Conservation (phyloP, 2,113 vertebrate species). For the Trematomus loennbergii region DNA sequence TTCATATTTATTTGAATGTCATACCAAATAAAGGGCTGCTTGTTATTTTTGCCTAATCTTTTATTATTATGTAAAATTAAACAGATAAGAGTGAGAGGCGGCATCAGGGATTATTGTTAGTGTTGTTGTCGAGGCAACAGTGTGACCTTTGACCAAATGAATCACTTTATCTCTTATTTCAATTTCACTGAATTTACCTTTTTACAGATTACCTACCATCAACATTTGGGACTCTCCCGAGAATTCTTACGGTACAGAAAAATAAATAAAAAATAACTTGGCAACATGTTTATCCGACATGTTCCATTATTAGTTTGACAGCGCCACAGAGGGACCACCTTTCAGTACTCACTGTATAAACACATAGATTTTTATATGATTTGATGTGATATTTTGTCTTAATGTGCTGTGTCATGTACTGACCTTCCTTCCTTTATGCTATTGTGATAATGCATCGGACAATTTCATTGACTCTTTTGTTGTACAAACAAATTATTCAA, state of each 20-base stretch:
- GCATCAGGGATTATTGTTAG: not conserved
- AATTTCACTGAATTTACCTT: too few species aligned
- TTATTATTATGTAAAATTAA: not conserved
- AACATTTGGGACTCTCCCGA: too few species aligned
- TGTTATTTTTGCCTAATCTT: not conserved
- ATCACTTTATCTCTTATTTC: not conserved
- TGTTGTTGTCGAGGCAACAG: not conserved
- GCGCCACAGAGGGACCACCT: too few species aligned
- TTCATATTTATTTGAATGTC: not conserved
- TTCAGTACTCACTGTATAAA: too few species aligned
- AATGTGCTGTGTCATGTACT: not conserved
- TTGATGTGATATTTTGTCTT: too few species aligned
- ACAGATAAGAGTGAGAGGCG: not conserved
- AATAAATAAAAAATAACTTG: too few species aligned
- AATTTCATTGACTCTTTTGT: not conserved
- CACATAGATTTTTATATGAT: too few species aligned
- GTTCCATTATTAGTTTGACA: too few species aligned
- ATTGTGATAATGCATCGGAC: not conserved
- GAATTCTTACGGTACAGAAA: too few species aligned
- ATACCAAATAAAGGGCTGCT: not conserved
- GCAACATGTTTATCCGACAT: too few species aligned
- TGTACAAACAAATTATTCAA: not conserved
- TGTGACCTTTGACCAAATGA: not conserved
- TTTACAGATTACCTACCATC: too few species aligned
- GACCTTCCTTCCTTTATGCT: slow-evolving; percentile 7